Percentiles rank a stretch among this genome's conserved stretches.
Evolutionary conservation across 1,140 invertebrate genomes (phyloP).

Genomic region (Halesus radiatus): DNA sequence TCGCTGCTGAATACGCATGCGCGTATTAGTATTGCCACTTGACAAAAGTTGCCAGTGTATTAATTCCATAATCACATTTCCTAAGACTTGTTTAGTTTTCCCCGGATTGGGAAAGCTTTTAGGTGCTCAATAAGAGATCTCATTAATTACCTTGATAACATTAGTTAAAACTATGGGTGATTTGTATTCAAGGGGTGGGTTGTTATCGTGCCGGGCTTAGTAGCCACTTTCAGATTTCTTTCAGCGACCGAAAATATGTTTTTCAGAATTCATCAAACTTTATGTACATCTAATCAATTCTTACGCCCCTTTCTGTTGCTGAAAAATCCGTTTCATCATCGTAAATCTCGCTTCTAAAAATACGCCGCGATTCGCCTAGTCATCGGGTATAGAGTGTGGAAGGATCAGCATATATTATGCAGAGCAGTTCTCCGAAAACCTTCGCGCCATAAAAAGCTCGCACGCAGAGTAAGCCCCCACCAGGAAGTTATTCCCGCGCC

Average conservation of each 20-base stretch:
- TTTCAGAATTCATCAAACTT: slow-evolving; percentile 1
- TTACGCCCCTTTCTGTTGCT: not conserved
- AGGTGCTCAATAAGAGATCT: too few relatives aligned
- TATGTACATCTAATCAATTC: slow-evolving; percentile 4
- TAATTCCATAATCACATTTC: too few relatives aligned
- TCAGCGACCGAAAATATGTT: not conserved
- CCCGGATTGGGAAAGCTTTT: too few relatives aligned
- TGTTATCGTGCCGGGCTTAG: too few relatives aligned
- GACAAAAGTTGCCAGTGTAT: too few relatives aligned
- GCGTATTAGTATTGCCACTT: too few relatives aligned
- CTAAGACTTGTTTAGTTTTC: too few relatives aligned
- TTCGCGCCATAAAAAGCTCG: slow-evolving; percentile 4
- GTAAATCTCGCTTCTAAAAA: not conserved
- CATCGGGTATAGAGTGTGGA: slow-evolving; percentile 14
- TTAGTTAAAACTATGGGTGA: too few relatives aligned
- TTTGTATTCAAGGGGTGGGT: too few relatives aligned
- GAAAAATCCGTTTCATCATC: slow-evolving; percentile 5
- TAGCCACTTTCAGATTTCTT: too few relatives aligned
- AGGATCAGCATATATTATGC: slow-evolving; percentile 17
- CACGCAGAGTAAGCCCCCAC: not conserved
- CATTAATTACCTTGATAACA: too few relatives aligned
- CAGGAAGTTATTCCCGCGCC: not conserved
- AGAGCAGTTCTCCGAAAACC: not conserved
- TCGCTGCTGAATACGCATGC: too few relatives aligned
- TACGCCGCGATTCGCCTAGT: slow-evolving; percentile 11